phyloP scores from a whole-genome alignment of 64 coral and sea anemone species.

The Pocillopora verrucosa region DNA sequence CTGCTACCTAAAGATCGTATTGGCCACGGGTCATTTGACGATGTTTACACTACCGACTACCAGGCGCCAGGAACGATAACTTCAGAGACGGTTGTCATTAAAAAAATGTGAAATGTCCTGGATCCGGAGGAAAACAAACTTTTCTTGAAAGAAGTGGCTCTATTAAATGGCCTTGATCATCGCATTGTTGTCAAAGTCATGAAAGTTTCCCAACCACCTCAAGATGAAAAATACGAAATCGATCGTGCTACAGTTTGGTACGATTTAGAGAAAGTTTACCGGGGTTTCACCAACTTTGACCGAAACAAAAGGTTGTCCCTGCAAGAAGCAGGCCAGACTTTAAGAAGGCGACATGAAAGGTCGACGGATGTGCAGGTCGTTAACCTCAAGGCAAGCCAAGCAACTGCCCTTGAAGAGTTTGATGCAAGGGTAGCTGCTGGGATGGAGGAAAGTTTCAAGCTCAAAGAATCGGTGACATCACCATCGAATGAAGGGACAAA shows the following conservation, averaged over 20 bases:
- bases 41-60: no score
- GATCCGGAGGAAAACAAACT: no score
- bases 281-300: not conserved
- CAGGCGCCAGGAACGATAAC: no score
- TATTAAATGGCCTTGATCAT: no score
- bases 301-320: not conserved
- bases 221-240: not conserved
- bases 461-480: not conserved
- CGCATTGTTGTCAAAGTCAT: no score
- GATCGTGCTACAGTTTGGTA: constrained; percentile 9
- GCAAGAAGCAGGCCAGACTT: not conserved
- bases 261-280: not conserved
- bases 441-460: not conserved
- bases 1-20: constrained; percentile 36
- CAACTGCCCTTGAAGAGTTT: constrained; percentile 1
- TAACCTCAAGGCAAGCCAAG: not conserved
- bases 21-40: no score
- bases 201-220: not conserved
- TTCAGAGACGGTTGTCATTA: no score
- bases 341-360: not conserved
- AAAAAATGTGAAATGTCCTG: no score
- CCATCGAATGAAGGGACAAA: constrained; percentile 46
- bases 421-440: not conserved
- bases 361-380: not conserved
- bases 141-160: not conserved